Conservation (phyloP, 2,888 invertebrate species). For the Lordiphosa fenestrarum region DNA sequence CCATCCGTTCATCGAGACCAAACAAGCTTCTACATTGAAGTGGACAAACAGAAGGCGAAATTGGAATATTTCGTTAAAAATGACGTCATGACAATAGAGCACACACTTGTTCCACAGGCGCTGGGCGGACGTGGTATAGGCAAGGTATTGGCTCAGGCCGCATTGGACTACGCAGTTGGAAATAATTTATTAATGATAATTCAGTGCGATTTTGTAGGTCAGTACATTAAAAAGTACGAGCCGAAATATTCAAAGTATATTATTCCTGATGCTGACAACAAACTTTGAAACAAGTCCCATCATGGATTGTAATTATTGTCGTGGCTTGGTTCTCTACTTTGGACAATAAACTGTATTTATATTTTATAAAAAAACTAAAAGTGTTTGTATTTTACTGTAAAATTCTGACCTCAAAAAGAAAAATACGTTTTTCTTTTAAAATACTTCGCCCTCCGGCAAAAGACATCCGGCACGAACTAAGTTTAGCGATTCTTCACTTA, state of each 20-base stretch:
- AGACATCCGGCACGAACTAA: no score
- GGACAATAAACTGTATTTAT: slow-evolving; percentile 77
- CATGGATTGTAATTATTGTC: slow-evolving; percentile 84
- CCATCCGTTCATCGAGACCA: not conserved
- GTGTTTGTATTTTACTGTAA: no score
- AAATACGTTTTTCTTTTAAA: no score
- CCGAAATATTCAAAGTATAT: slow-evolving; percentile 69
- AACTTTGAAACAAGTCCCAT: slow-evolving; percentile 29
- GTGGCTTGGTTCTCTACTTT: slow-evolving; percentile 89
- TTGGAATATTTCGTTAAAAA: slow-evolving; percentile 3
- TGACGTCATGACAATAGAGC: slow-evolving; percentile 81
- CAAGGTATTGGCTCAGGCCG: slow-evolving; percentile 86
- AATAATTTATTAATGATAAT: slow-evolving; percentile 85
- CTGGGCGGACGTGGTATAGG: slow-evolving; percentile 87
- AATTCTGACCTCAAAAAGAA: no score
- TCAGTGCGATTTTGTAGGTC: slow-evolving; percentile 86
- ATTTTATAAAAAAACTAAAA: no score
- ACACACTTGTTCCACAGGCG: slow-evolving; percentile 85
- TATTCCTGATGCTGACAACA: slow-evolving; percentile 7
- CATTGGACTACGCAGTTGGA: slow-evolving; percentile 85
- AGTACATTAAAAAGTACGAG: slow-evolving; percentile 82
- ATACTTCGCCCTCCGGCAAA: no score
- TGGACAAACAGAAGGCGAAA: not conserved
- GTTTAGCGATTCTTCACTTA: no score
- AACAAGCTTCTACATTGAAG: slow-evolving; percentile 7